phyloP scores from a whole-genome alignment of 2,888 invertebrate species.

The Helobdella robusta region DNA sequence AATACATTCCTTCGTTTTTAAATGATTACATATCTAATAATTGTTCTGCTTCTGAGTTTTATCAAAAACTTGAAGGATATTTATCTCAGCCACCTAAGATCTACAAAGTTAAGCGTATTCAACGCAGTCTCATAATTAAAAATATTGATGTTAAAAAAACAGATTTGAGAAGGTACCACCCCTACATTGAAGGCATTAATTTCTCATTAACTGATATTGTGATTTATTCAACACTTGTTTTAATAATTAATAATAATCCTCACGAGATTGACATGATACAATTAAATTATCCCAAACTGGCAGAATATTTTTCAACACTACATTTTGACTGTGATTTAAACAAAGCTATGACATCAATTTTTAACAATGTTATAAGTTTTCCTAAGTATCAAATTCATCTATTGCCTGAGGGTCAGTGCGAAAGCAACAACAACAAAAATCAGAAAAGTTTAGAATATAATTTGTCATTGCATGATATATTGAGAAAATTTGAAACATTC shows the following conservation, averaged over 20 bases:
- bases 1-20: slow-evolving; percentile 56
- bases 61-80: slow-evolving; percentile 73
- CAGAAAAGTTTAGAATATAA: too few species aligned
- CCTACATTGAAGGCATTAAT: slow-evolving; percentile 9
- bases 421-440: too few species aligned
- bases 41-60: too few species aligned
- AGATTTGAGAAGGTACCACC: background rate
- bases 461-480: too few species aligned
- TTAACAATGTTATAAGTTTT: too few species aligned
- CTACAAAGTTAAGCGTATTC: slow-evolving; percentile 68
- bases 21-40: background rate
- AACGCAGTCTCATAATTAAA: background rate
- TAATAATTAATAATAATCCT: background rate
- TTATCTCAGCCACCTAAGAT: slow-evolving; percentile 70
- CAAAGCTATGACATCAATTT: too few species aligned
- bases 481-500: too few species aligned
- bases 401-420: too few species aligned
- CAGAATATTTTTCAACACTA: slow-evolving; percentile 30
- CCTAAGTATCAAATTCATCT: too few species aligned
- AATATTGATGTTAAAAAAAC: background rate
- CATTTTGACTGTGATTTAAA: too few species aligned
- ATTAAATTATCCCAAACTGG: slow-evolving; percentile 12
- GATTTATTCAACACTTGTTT: background rate
- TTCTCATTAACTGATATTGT: slow-evolving; percentile 17
- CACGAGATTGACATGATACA: too few species aligned